Evolutionary conservation across 2,797 vertebrate species (phyloP).

Genomic region (Notolabrus celidotus): DNA sequence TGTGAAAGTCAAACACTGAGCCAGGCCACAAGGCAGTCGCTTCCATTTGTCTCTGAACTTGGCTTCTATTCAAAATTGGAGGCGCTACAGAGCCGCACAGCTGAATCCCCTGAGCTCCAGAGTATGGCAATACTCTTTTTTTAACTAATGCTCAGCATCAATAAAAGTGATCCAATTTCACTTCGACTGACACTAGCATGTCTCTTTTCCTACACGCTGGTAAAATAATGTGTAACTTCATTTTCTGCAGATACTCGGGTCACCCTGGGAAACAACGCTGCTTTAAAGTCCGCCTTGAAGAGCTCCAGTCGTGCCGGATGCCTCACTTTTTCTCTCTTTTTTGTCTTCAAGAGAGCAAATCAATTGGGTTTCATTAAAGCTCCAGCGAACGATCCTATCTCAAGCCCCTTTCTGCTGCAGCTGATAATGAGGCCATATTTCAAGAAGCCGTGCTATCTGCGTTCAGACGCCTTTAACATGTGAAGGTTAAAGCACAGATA

Average conservation of each 20-base stretch:
- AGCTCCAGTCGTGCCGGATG: conserved; percentile 33
- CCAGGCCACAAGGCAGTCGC: conserved; percentile 56
- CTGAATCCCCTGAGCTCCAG: conserved; percentile 28
- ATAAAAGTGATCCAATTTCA: conserved; percentile 58
- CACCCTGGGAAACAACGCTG: conserved; percentile 58
- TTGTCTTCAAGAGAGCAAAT: conserved; percentile 71
- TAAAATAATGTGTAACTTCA: conserved; percentile 53
- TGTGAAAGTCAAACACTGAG: conserved; percentile 71
- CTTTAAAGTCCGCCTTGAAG: conserved; percentile 25
- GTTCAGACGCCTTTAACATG: conserved; percentile 69
- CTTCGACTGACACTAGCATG: conserved; percentile 21
- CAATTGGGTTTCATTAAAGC: conserved; percentile 82
- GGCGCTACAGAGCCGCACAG: conserved; percentile 39
- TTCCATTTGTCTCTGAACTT: conserved; percentile 66
- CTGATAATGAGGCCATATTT: conserved; percentile 82
- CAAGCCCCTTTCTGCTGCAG: conserved; percentile 45
- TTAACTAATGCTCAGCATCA: conserved; percentile 48
- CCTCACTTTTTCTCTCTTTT: conserved; percentile 35
- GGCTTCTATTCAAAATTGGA: conserved; percentile 54
- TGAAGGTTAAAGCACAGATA: conserved; percentile 83
- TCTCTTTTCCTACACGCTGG: conserved; percentile 42
- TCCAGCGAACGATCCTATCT: conserved; percentile 72
- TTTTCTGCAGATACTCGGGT: conserved; percentile 53
- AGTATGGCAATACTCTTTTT: conserved; percentile 38
- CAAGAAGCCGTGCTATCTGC: conserved; percentile 68